Evolutionary conservation across 2,888 invertebrate species (phyloP).

Genomic region (Stratiomys singularior): DNA sequence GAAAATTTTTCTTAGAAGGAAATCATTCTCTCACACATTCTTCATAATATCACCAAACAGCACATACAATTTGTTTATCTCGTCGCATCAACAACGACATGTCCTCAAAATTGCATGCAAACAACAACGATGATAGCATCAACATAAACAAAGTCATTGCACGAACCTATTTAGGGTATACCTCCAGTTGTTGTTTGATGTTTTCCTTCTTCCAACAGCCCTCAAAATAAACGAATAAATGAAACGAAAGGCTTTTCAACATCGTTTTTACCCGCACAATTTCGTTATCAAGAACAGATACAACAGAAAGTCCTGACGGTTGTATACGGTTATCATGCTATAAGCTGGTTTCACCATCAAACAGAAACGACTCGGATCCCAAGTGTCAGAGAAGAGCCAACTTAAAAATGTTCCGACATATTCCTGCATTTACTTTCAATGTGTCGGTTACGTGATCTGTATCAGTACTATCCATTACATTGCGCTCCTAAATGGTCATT

Average conservation of each 20-base stretch:
- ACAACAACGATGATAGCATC: not conserved
- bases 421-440: not conserved
- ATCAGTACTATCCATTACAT: not conserved
- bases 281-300: slow-evolving; percentile 7
- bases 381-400: too few relatives aligned
- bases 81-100: not conserved
- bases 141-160: slow-evolving; percentile 11
- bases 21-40: not conserved
- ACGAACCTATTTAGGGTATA: not conserved
- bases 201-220: not conserved
- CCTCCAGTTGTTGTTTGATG: not conserved
- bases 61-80: not conserved
- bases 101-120: not conserved
- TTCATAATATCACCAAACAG: not conserved
- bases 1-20: slow-evolving; percentile 68
- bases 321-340: not conserved
- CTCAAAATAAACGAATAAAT: not conserved
- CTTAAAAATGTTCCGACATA: too few relatives aligned
- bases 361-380: not conserved
- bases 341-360: slow-evolving; percentile 4
- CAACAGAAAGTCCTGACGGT: not conserved
- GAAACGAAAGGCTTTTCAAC: not conserved
- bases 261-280: not conserved
- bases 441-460: not conserved
- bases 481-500: slow-evolving; percentile 18